Conservation (phyloP, 2,797 vertebrate genomes). For the Lophotriccus pileatus region DNA sequence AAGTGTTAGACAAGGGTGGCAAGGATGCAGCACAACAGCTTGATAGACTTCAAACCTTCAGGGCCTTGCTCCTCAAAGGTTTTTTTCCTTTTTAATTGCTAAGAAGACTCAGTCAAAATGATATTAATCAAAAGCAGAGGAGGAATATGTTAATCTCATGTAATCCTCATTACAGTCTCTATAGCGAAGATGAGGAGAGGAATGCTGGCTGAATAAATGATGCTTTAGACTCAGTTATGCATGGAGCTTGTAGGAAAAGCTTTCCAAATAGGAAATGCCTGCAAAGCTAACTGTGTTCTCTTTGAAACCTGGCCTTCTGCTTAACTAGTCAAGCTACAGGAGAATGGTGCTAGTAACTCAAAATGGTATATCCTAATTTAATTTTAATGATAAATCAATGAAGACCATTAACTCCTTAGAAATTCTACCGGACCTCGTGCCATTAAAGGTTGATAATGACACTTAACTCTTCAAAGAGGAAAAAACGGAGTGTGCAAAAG, state of each 20-base stretch:
- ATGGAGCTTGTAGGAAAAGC: neutral
- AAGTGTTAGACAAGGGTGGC: neutral
- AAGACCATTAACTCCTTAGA: neutral
- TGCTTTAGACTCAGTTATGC: neutral
- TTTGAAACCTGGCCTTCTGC: neutral
- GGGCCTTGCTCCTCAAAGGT: neutral
- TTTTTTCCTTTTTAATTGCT: neutral
- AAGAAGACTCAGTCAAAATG: neutral
- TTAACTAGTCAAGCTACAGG: neutral
- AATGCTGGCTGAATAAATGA: neutral
- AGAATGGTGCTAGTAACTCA: neutral
- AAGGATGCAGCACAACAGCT: neutral
- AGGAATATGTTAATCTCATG: neutral
- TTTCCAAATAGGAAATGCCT: neutral
- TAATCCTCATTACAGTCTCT: neutral
- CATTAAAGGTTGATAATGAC: neutral
- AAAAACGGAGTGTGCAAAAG: neutral
- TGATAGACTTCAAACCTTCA: neutral
- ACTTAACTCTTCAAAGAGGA: neutral
- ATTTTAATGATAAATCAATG: neutral
- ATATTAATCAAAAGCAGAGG: neutral
- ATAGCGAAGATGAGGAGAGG: neutral
- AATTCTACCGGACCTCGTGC: neutral
- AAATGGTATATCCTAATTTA: neutral
- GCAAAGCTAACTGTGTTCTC: neutral